Base-by-base conservation (phyloP, 2,113 vertebrate genomes). In the Stegastes partitus region DNA sequence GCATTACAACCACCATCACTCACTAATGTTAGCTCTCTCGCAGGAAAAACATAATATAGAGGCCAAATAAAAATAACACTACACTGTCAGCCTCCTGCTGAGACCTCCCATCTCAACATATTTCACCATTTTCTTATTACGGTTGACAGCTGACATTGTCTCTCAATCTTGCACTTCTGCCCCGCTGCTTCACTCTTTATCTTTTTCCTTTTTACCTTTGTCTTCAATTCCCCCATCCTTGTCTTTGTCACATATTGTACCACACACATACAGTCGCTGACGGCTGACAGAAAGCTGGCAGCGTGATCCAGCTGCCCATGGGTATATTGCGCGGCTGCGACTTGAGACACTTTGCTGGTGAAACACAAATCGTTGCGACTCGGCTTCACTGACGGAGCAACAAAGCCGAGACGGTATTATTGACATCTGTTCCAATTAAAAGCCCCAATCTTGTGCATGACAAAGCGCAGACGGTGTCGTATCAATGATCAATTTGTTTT, bases 1-100 rank as follows among this genome's bases (percentile, higher is more conserved):
- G 80, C 56, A 77, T 84, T 85, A 77, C 81, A 87, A 25, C 63
- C 49, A 64, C 69, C 81, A 87, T 89, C 79, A 59, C 53, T 88
- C 85, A 79, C 59, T 54, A 72, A 65, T 66, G 72, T 74, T 37
- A 67, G 22, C 18, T 77, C 63, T 63, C 72, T 61, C 62, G 12
- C 34, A 42, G 23, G 58, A 59, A 55, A 76, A 83, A 34, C 9
- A 22, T 59, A 61, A 77, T 47, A 81, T 74, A 79, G 56, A 78
- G 65, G 45, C 73, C 65, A 70, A 82, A 88, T 65, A 77, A 78
- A 85, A 86, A 83, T 28, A 88, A 55, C 53, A 53, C 2, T 59
- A 31, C 63, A 12, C 10, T 59, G 65, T 58, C 84, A 76, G 77
- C 59, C 28, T 79, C 76, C 77, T 51, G 67, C 58, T 55, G 67